A percentile compares a stretch with the other conserved stretches of the same genome.
Evolutionary conservation across 2,888 invertebrate genomes (phyloP).

Genomic region (Smittia sp.): DNA sequence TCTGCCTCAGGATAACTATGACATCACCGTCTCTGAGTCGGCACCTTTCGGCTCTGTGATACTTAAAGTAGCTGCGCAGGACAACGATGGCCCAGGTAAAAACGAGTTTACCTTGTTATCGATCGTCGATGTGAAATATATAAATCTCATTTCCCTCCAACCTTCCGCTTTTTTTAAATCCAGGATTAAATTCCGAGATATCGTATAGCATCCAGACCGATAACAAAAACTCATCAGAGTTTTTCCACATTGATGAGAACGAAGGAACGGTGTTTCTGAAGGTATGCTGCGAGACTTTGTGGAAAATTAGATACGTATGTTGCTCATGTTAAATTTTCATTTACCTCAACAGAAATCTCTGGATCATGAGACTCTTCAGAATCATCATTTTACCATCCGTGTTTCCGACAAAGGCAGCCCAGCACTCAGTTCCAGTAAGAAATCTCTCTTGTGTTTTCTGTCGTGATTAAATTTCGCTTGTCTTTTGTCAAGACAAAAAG

Average conservation of each 20-base stretch:
- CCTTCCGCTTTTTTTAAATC: constrained; percentile 36
- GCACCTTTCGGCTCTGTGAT: constrained; percentile 71
- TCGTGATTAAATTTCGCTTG: background rate
- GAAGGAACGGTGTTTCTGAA: constrained; percentile 73
- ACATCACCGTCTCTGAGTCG: constrained; percentile 78
- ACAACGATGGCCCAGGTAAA: constrained; percentile 65
- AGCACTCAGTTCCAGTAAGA: constrained; percentile 63
- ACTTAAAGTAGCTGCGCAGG: constrained; percentile 68
- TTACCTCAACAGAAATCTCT: constrained; percentile 59
- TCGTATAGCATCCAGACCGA: constrained; percentile 68
- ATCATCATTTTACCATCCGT: constrained; percentile 74
- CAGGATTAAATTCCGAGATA: constrained; percentile 64
- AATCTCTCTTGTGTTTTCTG: background rate
- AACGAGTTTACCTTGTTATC: background rate
- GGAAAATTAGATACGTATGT: no score
- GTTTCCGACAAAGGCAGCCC: constrained; percentile 85
- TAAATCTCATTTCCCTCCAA: background rate
- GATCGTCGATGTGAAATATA: background rate
- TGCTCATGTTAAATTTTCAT: constrained; percentile 45
- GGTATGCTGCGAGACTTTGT: no score
- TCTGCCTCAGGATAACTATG: constrained; percentile 74
- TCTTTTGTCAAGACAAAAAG: background rate
- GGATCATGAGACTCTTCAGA: constrained; percentile 73
- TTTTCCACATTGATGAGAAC: constrained; percentile 73
- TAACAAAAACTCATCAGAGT: constrained; percentile 60